Percentiles rank a stretch among this genome's conserved stretches.
These are phyloP conservation scores for Poeciliopsis occidentalis DNA, from an alignment of 2,113 vertebrate species.

Conservation along the genomic window DNA sequence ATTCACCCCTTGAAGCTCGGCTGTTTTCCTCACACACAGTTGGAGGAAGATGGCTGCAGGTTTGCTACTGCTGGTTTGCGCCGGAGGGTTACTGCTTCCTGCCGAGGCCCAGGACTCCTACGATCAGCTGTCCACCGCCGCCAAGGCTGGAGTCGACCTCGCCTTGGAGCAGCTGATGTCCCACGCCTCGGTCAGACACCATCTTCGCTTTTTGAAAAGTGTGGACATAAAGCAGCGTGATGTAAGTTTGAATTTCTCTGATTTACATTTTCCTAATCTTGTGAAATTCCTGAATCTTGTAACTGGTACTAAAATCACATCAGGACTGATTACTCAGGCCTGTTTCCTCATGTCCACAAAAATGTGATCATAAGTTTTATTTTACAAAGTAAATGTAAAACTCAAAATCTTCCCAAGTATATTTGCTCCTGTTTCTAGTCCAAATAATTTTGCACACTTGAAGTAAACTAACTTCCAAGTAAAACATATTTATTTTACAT, in stretches of 20 bases:
- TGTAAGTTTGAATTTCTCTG: conserved; percentile 48
- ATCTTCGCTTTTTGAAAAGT: conserved; percentile 73
- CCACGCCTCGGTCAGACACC: conserved; percentile 50
- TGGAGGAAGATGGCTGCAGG: conserved; percentile 59
- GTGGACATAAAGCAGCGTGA: conserved; percentile 51
- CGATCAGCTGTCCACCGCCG: conserved; percentile 27
- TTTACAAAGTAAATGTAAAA: neutral
- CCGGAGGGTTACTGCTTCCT: conserved; percentile 35
- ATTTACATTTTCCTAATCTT: neutral
- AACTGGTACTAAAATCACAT: neutral
- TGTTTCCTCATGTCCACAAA: neutral
- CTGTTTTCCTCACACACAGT: conserved; percentile 27
- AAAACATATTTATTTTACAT: no score
- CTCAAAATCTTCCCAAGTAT: no score
- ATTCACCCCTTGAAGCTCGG: conserved; percentile 7
- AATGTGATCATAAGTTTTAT: neutral
- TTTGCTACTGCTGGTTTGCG: conserved; percentile 61
- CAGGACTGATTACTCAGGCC: no score
- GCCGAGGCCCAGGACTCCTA: conserved; percentile 48
- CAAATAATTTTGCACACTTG: no score
- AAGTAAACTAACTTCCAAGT: no score
- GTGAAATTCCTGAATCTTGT: neutral
- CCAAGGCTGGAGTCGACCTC: conserved; percentile 69
- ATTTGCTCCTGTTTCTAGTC: no score
- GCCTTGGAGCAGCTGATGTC: conserved; percentile 52